Evolutionary conservation across 2,797 vertebrate genomes (phyloP).

Genomic region (Helarctos malayanus): DNA sequence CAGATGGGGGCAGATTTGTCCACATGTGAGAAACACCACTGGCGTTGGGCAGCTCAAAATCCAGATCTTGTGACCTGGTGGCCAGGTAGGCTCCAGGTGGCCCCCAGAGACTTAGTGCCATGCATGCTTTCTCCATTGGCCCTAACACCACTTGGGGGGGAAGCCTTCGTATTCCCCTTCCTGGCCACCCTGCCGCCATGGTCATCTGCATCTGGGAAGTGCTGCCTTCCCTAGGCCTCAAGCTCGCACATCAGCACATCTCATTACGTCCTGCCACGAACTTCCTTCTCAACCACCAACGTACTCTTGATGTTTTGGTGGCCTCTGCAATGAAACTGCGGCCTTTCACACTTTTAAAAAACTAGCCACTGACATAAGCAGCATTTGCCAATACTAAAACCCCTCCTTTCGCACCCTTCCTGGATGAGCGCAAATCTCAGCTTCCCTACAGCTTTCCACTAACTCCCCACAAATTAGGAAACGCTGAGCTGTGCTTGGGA

Average conservation of each 20-base stretch:
- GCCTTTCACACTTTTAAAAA: background rate
- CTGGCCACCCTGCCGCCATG: background rate
- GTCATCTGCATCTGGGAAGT: background rate
- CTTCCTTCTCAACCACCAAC: background rate
- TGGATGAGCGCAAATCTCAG: background rate
- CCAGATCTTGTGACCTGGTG: background rate
- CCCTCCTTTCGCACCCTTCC: background rate
- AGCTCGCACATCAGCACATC: background rate
- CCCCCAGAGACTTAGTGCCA: background rate
- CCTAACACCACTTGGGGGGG: background rate
- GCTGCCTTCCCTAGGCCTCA: background rate
- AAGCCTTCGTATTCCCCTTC: background rate
- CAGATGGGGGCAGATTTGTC: background rate
- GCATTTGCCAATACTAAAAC: background rate
- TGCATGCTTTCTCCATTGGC: background rate
- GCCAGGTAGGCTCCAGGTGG: background rate
- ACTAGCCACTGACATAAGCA: conserved; percentile 1
- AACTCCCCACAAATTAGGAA: background rate
- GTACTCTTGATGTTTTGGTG: background rate
- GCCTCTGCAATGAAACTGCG: background rate
- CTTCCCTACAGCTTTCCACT: background rate
- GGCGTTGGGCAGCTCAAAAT: conserved; percentile 27
- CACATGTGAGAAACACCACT: background rate
- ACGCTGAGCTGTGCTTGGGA: background rate
- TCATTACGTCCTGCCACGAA: background rate